Evolutionary conservation across 2,888 invertebrate species (phyloP).

Genomic region (Pardosa pseudoannulata): DNA sequence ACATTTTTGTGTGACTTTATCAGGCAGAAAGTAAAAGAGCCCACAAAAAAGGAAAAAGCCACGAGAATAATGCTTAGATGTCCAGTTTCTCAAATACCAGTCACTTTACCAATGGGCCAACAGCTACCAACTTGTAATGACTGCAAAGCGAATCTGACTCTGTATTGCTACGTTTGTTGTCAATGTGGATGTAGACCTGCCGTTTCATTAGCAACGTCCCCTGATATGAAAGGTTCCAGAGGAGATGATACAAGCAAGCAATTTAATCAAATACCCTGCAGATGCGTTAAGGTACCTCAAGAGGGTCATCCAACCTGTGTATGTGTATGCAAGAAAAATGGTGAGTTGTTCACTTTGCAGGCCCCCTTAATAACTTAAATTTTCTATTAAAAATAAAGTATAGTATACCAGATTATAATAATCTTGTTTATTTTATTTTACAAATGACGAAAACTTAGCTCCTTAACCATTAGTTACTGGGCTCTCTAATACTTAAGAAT

Average conservation of each 20-base stretch:
- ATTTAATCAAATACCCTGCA: not conserved
- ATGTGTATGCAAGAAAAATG: not conserved
- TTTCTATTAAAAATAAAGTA: too few relatives aligned
- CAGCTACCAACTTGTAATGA: not conserved
- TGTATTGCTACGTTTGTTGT: conserved; percentile 26
- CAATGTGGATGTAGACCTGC: conserved; percentile 22
- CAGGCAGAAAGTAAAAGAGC: not conserved
- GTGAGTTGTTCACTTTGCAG: not conserved
- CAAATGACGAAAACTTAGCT: too few relatives aligned
- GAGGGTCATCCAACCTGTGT: not conserved
- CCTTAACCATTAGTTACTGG: too few relatives aligned
- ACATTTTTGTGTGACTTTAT: too few relatives aligned
- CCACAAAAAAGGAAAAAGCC: not conserved
- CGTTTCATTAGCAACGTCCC: too few relatives aligned
- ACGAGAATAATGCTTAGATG: not conserved
- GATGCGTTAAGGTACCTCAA: not conserved
- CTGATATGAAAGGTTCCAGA: not conserved
- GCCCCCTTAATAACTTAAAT: too few relatives aligned
- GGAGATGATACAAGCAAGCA: not conserved
- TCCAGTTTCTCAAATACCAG: not conserved
- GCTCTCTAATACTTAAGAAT: too few relatives aligned
- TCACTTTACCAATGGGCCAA: not conserved
- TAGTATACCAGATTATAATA: too few relatives aligned
- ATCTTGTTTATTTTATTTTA: too few relatives aligned
- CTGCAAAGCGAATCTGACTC: not conserved